phyloP scores from a whole-genome alignment of 1,140 invertebrate genomes.

The Heliothis subflexa region DNA sequence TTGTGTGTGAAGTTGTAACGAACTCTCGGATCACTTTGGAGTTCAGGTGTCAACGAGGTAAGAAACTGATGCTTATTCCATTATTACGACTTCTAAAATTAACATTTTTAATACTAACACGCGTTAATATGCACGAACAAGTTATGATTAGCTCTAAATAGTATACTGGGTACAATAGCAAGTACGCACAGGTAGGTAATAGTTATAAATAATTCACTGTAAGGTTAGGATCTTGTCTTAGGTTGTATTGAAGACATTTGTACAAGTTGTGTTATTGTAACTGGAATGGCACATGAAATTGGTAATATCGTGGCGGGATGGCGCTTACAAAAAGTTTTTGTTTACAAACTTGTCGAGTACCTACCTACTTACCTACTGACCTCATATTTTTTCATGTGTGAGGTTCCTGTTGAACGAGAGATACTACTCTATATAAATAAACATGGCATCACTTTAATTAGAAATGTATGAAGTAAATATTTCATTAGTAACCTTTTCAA shows the following conservation, averaged over 20 bases:
- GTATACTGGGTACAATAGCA: conserved; percentile 52
- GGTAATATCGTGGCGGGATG: background rate
- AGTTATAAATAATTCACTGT: conserved; percentile 81
- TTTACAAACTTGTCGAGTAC: conserved; percentile 57
- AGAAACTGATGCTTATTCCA: conserved; percentile 83
- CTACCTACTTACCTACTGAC: conserved; percentile 56
- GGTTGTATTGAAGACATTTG: conserved; percentile 61
- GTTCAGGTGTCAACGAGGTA: conserved; percentile 86
- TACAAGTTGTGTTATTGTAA: conserved; percentile 49
- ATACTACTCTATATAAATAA: conserved; percentile 38
- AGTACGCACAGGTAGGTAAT: conserved; percentile 64
- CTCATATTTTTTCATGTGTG: conserved; percentile 52
- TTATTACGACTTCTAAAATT: conserved; percentile 82
- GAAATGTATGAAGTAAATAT: background rate
- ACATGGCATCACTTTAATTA: conserved; percentile 21
- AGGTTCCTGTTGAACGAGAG: background rate
- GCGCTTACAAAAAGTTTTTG: conserved; percentile 49
- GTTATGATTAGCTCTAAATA: conserved; percentile 65
- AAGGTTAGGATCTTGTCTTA: conserved; percentile 79
- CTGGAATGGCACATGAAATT: conserved; percentile 8
- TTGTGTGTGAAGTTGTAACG: conserved; percentile 81
- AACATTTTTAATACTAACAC: conserved; percentile 67
- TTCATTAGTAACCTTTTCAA: background rate
- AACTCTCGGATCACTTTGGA: conserved; percentile 83
- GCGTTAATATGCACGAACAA: conserved; percentile 57